A percentile compares a stretch with the other conserved stretches of the same genome.
Conservation (phyloP, 2,113 vertebrate species). For the Falco punctatus region DNA sequence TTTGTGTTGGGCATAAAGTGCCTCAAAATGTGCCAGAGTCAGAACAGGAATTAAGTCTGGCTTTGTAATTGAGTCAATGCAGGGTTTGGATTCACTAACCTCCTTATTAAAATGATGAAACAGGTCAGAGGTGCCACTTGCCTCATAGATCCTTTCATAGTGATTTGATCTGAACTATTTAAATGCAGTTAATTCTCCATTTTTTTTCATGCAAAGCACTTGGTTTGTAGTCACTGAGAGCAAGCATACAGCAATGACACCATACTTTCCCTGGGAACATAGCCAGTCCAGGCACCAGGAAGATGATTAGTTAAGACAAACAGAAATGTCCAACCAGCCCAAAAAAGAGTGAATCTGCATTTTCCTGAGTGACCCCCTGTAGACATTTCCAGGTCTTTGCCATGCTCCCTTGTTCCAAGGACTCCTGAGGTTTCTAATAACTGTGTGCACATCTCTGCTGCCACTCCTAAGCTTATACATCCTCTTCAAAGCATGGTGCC, state of each 20-base stretch:
- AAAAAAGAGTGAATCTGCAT: background rate
- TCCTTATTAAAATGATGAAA: background rate
- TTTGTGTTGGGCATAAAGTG: background rate
- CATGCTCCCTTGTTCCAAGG: background rate
- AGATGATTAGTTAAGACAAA: background rate
- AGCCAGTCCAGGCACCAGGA: background rate
- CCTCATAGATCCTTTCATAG: background rate
- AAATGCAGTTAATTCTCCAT: background rate
- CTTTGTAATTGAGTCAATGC: background rate
- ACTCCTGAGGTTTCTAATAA: background rate
- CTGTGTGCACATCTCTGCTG: background rate
- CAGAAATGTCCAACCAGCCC: background rate
- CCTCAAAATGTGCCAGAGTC: background rate
- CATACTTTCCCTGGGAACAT: background rate
- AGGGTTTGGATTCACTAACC: background rate
- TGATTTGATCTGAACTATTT: background rate
- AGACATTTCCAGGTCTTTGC: background rate
- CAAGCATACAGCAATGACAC: background rate
- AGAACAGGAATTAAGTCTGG: background rate
- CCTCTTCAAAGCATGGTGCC: rapidly evolving
- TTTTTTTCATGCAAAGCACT: background rate
- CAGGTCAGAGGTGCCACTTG: background rate
- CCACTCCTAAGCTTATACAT: background rate
- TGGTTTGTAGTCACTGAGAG: background rate
- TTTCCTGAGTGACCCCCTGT: background rate